phyloP scores from a whole-genome alignment of 2,113 vertebrate genomes.

The Oxyruncus cristatus region DNA sequence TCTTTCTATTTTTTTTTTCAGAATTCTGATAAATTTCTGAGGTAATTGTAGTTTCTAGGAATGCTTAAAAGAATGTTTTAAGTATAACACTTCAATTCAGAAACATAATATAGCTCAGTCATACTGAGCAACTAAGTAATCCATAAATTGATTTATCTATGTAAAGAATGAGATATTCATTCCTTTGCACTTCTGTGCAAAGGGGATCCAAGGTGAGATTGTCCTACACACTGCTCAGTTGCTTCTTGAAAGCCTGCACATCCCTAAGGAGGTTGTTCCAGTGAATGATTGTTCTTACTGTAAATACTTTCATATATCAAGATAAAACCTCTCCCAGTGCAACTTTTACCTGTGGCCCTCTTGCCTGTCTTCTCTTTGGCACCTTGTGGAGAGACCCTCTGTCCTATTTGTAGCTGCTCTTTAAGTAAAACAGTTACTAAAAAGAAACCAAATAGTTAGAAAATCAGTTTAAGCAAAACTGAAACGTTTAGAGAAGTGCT shows the following conservation, averaged over 20 bases:
- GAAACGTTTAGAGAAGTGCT: neutral
- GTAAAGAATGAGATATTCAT: neutral
- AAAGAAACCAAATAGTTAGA: neutral
- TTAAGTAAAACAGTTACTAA: neutral
- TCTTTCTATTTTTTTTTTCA: neutral
- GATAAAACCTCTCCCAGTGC: neutral
- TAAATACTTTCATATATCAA: neutral
- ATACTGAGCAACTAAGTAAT: neutral
- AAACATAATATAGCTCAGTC: neutral
- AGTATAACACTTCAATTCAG: neutral
- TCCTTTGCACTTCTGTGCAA: neutral
- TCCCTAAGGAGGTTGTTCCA: neutral
- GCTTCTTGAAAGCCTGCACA: neutral
- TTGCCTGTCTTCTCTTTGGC: neutral
- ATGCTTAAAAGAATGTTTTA: neutral
- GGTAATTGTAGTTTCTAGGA: neutral
- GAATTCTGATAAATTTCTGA: neutral
- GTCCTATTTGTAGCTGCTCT: neutral
- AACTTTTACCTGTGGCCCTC: neutral
- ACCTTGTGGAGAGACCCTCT: neutral
- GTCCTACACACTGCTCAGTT: neutral
- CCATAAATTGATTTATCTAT: neutral
- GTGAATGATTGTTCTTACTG: neutral
- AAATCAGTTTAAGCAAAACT: neutral
- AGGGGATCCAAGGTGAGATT: neutral